Evolutionary conservation across 1,140 invertebrate genomes (phyloP).

Genomic region (Apocrypta bakeri): DNA sequence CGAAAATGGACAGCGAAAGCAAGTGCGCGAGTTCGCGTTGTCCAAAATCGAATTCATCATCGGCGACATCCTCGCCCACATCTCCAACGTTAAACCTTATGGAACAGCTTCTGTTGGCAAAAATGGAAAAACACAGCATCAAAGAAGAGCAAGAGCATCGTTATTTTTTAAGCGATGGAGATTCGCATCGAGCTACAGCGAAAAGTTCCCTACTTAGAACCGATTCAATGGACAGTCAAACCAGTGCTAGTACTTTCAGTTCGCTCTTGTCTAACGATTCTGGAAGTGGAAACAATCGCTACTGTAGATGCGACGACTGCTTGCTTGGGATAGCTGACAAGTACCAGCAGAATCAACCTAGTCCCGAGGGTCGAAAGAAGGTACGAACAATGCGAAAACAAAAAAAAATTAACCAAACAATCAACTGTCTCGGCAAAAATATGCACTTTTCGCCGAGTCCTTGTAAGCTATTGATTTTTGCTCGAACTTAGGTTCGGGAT

Average conservation of each 20-base stretch:
- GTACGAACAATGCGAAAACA: conserved; percentile 62
- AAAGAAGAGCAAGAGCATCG: conserved; percentile 50
- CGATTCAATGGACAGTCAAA: conserved; percentile 86
- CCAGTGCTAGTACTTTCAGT: conserved; percentile 81
- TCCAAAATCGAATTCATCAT: not conserved
- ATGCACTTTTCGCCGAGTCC: too few relatives aligned
- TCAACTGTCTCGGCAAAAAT: too few relatives aligned
- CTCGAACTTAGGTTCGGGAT: too few relatives aligned
- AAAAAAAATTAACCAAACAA: too few relatives aligned
- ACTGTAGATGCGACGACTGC: conserved; percentile 89
- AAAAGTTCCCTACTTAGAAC: conserved; percentile 77
- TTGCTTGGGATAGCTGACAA: conserved; percentile 86
- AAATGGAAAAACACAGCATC: conserved; percentile 79
- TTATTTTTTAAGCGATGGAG: not conserved
- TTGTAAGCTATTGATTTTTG: too few relatives aligned
- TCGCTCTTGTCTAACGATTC: conserved; percentile 79
- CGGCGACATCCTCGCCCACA: conserved; percentile 53
- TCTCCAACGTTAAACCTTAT: conserved; percentile 80
- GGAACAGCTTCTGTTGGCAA: conserved; percentile 84
- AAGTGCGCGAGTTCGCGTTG: conserved; percentile 26
- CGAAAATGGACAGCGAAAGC: conserved; percentile 16
- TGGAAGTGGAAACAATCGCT: conserved; percentile 54
- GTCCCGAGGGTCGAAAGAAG: conserved; percentile 78
- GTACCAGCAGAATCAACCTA: conserved; percentile 75
- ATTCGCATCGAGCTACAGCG: conserved; percentile 42